These are phyloP conservation scores for Conchocele bisecta DNA, from an alignment of 2,888 invertebrate species.

Conservation along the genomic window DNA sequence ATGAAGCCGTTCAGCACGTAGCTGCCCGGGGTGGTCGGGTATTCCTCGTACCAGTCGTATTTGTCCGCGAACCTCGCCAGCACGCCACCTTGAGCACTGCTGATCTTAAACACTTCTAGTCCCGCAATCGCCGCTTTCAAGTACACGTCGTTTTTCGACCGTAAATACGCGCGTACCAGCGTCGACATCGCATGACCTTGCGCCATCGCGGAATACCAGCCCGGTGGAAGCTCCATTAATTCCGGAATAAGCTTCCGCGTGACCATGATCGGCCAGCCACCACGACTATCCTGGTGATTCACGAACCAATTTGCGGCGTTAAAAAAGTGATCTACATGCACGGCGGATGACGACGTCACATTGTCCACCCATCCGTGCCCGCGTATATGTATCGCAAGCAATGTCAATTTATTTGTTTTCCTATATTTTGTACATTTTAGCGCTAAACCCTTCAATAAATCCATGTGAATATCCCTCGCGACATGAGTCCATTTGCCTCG, in stretches of 20 bases:
- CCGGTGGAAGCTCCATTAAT: conserved; percentile 86
- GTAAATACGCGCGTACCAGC: conserved; percentile 93
- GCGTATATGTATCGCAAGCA: conserved; percentile 73
- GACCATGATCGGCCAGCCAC: conserved; percentile 97
- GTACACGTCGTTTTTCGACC: conserved; percentile 88
- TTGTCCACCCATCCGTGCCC: conserved; percentile 81
- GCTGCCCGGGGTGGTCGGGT: conserved; percentile 94
- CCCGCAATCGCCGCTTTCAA: conserved; percentile 92
- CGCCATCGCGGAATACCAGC: conserved; percentile 99
- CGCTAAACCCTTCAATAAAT: conserved; percentile 93
- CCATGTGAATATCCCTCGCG: conserved; percentile 94
- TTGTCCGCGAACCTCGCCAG: conserved; percentile 88
- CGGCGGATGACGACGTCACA: conserved; percentile 85
- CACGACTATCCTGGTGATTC: conserved; percentile 91
- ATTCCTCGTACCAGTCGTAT: conserved; percentile 98
- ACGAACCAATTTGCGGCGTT: conserved; percentile 97
- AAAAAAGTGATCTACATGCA: conserved; percentile 95
- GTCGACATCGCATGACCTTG: conserved; percentile 97
- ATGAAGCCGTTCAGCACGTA: conserved; percentile 99
- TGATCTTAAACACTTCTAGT: conserved; percentile 87
- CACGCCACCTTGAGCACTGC: conserved; percentile 76
- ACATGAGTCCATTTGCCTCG: conserved; percentile 88
- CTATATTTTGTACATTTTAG: conserved; percentile 70
- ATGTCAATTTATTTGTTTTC: conserved; percentile 63
- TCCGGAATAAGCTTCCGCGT: conserved; percentile 79